phyloP scores from a whole-genome alignment of 2,888 invertebrate species.

The Agrilus biguttatus region DNA sequence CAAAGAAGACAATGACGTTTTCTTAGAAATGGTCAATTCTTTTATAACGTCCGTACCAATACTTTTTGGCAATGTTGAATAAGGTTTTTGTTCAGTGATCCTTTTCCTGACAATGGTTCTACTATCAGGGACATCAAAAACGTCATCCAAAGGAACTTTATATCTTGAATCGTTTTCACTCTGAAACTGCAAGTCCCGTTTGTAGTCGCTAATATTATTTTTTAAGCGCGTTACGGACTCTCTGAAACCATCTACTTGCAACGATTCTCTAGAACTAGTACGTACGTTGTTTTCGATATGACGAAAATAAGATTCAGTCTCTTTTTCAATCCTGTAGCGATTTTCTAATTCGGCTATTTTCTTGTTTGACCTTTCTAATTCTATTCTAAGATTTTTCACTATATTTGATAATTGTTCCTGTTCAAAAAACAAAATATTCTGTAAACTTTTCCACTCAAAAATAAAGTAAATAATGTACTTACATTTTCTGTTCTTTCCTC shows the following conservation, averaged over 20 bases:
- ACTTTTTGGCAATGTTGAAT: constrained; percentile 5
- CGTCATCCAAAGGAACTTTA: too few relatives aligned
- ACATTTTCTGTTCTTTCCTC: constrained; percentile 40
- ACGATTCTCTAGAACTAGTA: too few relatives aligned
- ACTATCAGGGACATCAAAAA: not conserved
- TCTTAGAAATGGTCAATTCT: constrained; percentile 19
- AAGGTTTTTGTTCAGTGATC: constrained; percentile 6
- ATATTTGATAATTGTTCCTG: constrained; percentile 3
- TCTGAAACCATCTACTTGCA: too few relatives aligned
- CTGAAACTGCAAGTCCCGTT: too few relatives aligned
- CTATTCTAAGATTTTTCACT: constrained; percentile 1
- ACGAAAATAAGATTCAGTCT: too few relatives aligned
- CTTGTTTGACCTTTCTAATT: constrained; percentile 5
- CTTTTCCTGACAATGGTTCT: constrained; percentile 3
- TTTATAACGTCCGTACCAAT: constrained; percentile 13
- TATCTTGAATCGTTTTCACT: too few relatives aligned
- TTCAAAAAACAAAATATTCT: constrained; percentile 1
- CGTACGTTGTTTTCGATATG: too few relatives aligned
- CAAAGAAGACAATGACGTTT: constrained; percentile 15
- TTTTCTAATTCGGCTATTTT: too few relatives aligned
- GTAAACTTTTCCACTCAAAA: not conserved
- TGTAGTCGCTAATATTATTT: too few relatives aligned
- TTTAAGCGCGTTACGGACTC: too few relatives aligned
- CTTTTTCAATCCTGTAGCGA: too few relatives aligned
- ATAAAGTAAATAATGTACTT: constrained; percentile 13